phyloP scores from a whole-genome alignment of 2,888 invertebrate genomes.

The Ecdyonurus torrentis region DNA sequence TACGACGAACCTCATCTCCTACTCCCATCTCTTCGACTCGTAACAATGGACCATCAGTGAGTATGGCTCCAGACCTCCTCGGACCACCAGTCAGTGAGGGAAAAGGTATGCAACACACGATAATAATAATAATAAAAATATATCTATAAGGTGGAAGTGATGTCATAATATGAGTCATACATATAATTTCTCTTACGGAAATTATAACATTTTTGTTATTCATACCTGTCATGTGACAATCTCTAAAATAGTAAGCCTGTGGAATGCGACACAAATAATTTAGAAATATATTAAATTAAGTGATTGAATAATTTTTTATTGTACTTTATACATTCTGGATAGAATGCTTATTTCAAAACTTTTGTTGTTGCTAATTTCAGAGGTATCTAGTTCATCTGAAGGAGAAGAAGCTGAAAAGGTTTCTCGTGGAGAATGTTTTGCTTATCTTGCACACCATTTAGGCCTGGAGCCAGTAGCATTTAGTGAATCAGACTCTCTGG shows the following conservation, averaged over 20 bases:
- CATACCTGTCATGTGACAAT: too few species aligned
- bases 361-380: not conserved
- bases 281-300: too few species aligned
- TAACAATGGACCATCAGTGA: not conserved
- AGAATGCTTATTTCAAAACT: too few species aligned
- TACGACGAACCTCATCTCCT: not conserved
- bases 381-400: not conserved
- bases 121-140: too few species aligned
- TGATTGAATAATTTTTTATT: too few species aligned
- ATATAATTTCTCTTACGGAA: too few species aligned
- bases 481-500: slow-evolving; percentile 35
- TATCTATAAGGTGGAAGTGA: too few species aligned
- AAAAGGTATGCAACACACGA: slow-evolving; percentile 14
- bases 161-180: too few species aligned
- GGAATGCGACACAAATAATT: too few species aligned
- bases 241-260: too few species aligned
- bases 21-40: not conserved
- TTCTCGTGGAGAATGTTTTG: slow-evolving; percentile 7
- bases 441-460: slow-evolving; percentile 22
- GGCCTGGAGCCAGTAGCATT: slow-evolving; percentile 31
- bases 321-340: too few species aligned
- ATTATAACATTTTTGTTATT: too few species aligned
- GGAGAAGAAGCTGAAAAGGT: not conserved
- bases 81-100: slow-evolving; percentile 22
- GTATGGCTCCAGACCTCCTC: slow-evolving; percentile 27